These are phyloP conservation scores for Pinna nobilis DNA, from an alignment of 1,140 invertebrate species.

Conservation along the genomic window DNA sequence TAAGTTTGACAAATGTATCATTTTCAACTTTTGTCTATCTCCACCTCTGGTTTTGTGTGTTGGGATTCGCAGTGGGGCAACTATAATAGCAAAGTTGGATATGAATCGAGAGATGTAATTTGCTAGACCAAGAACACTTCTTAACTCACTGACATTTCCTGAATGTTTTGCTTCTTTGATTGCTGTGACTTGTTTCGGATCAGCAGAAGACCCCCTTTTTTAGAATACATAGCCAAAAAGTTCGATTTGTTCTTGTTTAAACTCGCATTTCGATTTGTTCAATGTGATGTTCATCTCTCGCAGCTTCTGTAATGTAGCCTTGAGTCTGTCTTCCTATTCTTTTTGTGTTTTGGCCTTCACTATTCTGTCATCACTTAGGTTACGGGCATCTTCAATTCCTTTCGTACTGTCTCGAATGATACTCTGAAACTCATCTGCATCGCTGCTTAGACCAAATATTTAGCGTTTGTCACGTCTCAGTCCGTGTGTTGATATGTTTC, in stretches of 20 bases:
- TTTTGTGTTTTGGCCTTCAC: slow-evolving; percentile 14
- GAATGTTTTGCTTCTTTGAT: slow-evolving; percentile 18
- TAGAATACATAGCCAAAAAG: slow-evolving; percentile 40
- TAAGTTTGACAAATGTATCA: slow-evolving; percentile 10
- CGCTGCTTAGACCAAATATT: slow-evolving; percentile 42
- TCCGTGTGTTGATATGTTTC: slow-evolving; percentile 34
- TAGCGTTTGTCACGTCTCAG: slow-evolving; percentile 38
- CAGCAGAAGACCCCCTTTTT: slow-evolving; percentile 21
- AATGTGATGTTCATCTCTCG: slow-evolving; percentile 13
- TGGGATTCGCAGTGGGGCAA: slow-evolving; percentile 21
- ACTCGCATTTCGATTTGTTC: slow-evolving; percentile 44
- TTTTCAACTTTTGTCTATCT: slow-evolving; percentile 28
- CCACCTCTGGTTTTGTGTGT: slow-evolving; percentile 35
- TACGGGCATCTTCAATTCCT: slow-evolving; percentile 18
- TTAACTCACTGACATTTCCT: slow-evolving; percentile 30
- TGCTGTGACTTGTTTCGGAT: slow-evolving; percentile 26
- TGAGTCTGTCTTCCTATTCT: slow-evolving; percentile 18
- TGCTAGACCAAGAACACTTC: slow-evolving; percentile 33
- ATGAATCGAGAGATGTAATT: slow-evolving; percentile 44
- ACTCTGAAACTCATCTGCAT: slow-evolving; percentile 42
- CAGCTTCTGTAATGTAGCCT: not conserved
- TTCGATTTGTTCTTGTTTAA: slow-evolving; percentile 24
- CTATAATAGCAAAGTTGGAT: slow-evolving; percentile 25
- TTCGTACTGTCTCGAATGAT: slow-evolving; percentile 11
- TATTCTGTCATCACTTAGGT: slow-evolving; percentile 30